A percentile compares a stretch with the other conserved stretches of the same genome.
These are phyloP conservation scores for Phacellophora camtschatica DNA, from an alignment of 30 jellyfish, hydroid and myxozoan genomes.

Conservation along the genomic window DNA sequence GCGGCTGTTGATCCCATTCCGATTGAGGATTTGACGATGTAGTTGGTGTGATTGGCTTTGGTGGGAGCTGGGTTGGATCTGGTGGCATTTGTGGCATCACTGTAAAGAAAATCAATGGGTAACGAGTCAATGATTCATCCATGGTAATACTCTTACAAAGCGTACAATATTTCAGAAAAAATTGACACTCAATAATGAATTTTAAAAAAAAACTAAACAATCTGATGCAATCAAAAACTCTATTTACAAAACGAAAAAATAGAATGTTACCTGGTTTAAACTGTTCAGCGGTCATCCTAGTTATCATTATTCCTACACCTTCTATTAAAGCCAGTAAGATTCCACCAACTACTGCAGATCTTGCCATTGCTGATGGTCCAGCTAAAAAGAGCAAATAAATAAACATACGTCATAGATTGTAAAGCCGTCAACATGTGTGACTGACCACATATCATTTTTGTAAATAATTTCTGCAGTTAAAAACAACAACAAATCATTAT, in stretches of 20 bases:
- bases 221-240: too few relatives aligned
- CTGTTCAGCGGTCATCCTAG: conserved; percentile 99
- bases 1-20: conserved; percentile 93
- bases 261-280: conserved; percentile 97
- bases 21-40: conserved; percentile 70
- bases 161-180: not conserved
- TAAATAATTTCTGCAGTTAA: not conserved
- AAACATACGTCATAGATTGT: not conserved
- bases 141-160: not conserved
- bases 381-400: conserved; percentile 23
- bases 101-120: not conserved
- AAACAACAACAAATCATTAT: not conserved
- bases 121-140: not conserved
- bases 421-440: not conserved
- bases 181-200: too few relatives aligned
- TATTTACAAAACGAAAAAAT: too few relatives aligned
- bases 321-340: conserved; percentile 88
- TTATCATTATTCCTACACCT: conserved; percentile 99
- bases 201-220: too few relatives aligned
- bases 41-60: conserved; percentile 76
- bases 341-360: conserved; percentile 99
- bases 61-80: conserved; percentile 98
- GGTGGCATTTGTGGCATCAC: conserved; percentile 99
- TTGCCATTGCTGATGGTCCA: conserved; percentile 99
- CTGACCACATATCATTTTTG: not conserved